These are phyloP conservation scores for Cerceris ruficornis DNA, from an alignment of 2,888 invertebrate genomes.

Conservation along the genomic window DNA sequence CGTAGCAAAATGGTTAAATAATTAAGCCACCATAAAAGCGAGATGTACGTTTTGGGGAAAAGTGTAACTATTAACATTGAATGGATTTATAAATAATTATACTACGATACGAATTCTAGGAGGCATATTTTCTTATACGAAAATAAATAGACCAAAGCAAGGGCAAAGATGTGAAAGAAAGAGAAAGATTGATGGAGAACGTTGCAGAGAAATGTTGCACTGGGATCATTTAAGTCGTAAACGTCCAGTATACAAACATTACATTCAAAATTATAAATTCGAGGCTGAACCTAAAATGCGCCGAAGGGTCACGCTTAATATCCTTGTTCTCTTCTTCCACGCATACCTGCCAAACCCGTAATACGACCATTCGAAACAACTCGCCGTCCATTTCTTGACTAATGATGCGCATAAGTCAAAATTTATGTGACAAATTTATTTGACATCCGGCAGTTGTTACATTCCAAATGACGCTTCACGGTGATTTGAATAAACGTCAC, in stretches of 20 bases:
- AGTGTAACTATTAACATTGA: too few species aligned
- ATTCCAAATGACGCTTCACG: constrained; percentile 32
- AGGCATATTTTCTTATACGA: not conserved
- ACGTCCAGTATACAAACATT: constrained; percentile 68
- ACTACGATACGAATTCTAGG: too few species aligned
- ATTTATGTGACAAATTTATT: constrained; percentile 54
- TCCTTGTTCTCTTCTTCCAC: constrained; percentile 24
- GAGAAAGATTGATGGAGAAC: not conserved
- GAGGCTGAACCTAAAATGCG: constrained; percentile 16
- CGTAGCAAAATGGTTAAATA: too few species aligned
- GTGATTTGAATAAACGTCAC: constrained; percentile 18
- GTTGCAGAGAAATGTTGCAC: constrained; percentile 32
- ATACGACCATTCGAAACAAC: too few species aligned
- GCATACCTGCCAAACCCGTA: too few species aligned
- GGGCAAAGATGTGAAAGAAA: not conserved
- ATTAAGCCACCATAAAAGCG: too few species aligned
- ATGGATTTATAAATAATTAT: too few species aligned
- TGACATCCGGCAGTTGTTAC: constrained; percentile 29
- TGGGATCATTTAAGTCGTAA: constrained; percentile 61
- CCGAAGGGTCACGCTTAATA: not conserved
- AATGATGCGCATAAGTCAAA: not conserved
- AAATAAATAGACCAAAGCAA: not conserved
- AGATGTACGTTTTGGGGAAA: too few species aligned
- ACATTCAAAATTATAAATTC: constrained; percentile 61
- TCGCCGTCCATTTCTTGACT: too few species aligned